Base-by-base conservation (phyloP, 2,888 invertebrate species). In the Orchesellides sinensis region DNA sequence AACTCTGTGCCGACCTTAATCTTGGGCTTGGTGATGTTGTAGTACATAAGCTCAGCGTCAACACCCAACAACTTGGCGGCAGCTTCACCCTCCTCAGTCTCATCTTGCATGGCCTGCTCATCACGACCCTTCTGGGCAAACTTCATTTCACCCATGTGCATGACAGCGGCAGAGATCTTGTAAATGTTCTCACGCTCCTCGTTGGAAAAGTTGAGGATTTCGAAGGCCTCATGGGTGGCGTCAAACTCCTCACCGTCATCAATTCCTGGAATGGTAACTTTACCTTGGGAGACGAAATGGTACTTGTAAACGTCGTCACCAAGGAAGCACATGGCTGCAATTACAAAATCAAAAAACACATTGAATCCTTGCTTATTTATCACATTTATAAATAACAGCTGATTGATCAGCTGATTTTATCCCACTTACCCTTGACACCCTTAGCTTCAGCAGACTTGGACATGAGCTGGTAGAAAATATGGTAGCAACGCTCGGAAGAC, bases 391-490 rank as follows among this genome's bases (percentile, higher is more conserved):
- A n/a, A n/a, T n/a, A n/a, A n/a, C n/a, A n/a, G n/a, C n/a, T n/a
- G n/a, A n/a, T n/a, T n/a, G n/a, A n/a, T n/a, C n/a, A n/a, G n/a
- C n/a, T n/a, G n/a, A n/a, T n/a, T n/a, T n/a, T n/a, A n/a, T n/a
- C n/a, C n/a, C n/a, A n/a, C n/a, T 14, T 54, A 29, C 54, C n/a
- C n/a, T 83, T 84, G 23, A 86, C 78, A 87, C 84, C 84, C 69
- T 69, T 70, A 4, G 32, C 77, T 4, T 47, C 66, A 19, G 65
- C 29, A 19, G 47, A 17, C 40, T 81, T 81, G 54, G 82, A 82
- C 97, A 98, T 98, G 91, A 99, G 95, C 92, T 99, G 99, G 94
- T 99, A 99, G 96, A 99, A 99, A 92, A 99, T 99, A 92, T 99
- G 99, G 94, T 99, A 99, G 89, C 98, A 99, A 91, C 99, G 95